A percentile compares a stretch with the other conserved stretches of the same genome.
Conservation (phyloP, 1,140 invertebrate species). For the Bombus haemorrhoidalis region DNA sequence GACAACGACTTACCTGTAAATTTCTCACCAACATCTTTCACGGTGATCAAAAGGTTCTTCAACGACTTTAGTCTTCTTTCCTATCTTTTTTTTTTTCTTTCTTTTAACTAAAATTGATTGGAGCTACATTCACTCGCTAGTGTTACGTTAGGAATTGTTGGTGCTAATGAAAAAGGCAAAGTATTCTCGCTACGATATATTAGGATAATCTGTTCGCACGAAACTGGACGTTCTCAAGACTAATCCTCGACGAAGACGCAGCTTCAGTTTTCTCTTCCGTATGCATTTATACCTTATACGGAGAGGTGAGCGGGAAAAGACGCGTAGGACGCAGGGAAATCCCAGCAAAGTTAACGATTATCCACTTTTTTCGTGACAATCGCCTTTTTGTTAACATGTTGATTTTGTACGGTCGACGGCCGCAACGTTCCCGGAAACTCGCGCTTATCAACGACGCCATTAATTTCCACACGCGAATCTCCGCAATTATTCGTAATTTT, state of each 20-base stretch:
- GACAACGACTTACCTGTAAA: background rate
- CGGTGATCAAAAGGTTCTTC: too few relatives aligned
- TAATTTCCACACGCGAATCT: background rate
- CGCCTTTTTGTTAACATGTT: background rate
- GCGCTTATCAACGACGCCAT: background rate
- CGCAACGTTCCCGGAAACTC: background rate
- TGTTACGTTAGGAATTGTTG: background rate
- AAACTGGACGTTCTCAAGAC: background rate
- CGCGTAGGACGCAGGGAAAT: constrained; percentile 12
- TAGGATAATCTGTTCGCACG: background rate
- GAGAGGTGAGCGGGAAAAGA: too few relatives aligned
- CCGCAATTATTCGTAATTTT: background rate
- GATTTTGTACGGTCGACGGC: background rate
- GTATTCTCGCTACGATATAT: background rate
- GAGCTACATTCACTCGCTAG: background rate
- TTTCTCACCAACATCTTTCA: background rate
- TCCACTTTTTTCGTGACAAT: background rate
- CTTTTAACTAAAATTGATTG: background rate
- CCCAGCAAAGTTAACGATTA: background rate
- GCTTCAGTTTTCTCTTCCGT: background rate
- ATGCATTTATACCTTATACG: constrained; percentile 11
- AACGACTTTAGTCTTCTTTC: background rate
- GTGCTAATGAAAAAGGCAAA: background rate
- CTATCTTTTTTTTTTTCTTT: background rate
- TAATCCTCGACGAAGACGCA: background rate